These are phyloP conservation scores for Bombylius major DNA, from an alignment of 2,888 invertebrate species.

Conservation along the genomic window DNA sequence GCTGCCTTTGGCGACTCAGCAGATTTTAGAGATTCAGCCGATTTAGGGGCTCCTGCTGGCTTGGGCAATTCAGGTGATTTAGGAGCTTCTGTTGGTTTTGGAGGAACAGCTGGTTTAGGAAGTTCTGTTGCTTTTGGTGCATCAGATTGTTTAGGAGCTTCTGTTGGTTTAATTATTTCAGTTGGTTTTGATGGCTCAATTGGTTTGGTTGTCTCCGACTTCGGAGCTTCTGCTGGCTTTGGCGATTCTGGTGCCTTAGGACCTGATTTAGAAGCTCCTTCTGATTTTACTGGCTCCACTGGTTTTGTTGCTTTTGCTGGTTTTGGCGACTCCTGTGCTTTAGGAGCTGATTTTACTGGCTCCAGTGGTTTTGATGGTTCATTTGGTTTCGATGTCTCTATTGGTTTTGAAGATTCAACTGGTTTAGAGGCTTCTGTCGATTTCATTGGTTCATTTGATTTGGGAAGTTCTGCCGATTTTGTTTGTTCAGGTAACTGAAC, in stretches of 20 bases:
- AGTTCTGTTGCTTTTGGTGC: background rate
- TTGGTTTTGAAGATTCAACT: slow-evolving; percentile 48
- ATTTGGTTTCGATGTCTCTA: slow-evolving; percentile 54
- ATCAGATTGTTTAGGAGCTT: background rate
- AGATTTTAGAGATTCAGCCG: slow-evolving; percentile 40
- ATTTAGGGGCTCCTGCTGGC: slow-evolving; percentile 86
- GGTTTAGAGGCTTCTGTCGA: slow-evolving; percentile 46
- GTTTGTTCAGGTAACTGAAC: too few relatives aligned
- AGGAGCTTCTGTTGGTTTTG: background rate
- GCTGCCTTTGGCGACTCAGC: slow-evolving; percentile 53
- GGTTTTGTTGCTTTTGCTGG: slow-evolving; percentile 73
- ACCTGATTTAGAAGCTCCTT: too few relatives aligned
- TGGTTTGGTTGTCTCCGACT: slow-evolving; percentile 60
- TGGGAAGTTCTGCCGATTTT: background rate
- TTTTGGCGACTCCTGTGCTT: slow-evolving; percentile 87
- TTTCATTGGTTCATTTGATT: slow-evolving; percentile 4
- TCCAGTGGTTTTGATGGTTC: slow-evolving; percentile 45
- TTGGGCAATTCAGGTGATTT: slow-evolving; percentile 27
- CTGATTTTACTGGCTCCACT: slow-evolving; percentile 39
- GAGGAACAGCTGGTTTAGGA: background rate
- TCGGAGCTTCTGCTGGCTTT: slow-evolving; percentile 54
- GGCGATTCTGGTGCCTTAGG: slow-evolving; percentile 67
- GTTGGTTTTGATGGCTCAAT: slow-evolving; percentile 49
- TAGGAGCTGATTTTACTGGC: slow-evolving; percentile 36
- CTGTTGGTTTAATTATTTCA: slow-evolving; percentile 77